Evolutionary conservation across 2,113 vertebrate genomes (phyloP).

Genomic region (Grallaria varia): DNA sequence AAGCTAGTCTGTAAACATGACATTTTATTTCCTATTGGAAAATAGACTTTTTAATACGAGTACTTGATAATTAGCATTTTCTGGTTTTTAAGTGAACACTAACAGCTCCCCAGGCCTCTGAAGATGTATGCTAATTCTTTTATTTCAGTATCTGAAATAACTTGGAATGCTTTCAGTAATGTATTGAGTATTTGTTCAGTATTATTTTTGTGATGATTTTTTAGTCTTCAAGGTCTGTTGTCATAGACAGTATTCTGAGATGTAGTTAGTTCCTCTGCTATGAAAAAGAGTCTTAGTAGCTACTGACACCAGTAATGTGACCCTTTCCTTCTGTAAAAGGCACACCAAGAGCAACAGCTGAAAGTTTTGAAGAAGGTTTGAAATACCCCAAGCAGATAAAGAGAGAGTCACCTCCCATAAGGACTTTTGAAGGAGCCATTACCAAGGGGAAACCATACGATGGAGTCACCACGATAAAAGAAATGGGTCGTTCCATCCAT

Average conservation of each 20-base stretch:
- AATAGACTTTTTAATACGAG: background rate
- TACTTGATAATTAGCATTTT: background rate
- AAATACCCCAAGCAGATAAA: slow-evolving; percentile 97
- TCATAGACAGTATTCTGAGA: background rate
- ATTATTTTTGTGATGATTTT: background rate
- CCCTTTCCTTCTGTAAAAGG: slow-evolving; percentile 71
- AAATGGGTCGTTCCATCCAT: slow-evolving; percentile 96
- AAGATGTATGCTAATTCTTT: background rate
- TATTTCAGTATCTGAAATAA: background rate
- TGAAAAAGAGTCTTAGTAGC: background rate
- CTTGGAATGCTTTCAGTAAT: background rate
- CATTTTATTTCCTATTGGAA: background rate
- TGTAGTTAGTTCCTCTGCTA: background rate
- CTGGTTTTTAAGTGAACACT: background rate
- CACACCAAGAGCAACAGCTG: slow-evolving; percentile 88
- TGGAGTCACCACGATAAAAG: slow-evolving; percentile 94
- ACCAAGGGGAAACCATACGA: slow-evolving; percentile 95
- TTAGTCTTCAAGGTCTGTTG: background rate
- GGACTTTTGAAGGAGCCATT: slow-evolving; percentile 92
- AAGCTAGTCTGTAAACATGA: background rate
- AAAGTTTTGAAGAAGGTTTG: slow-evolving; percentile 90
- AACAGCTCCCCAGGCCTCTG: background rate
- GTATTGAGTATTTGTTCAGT: background rate
- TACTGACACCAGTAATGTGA: background rate
- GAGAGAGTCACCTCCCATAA: slow-evolving; percentile 90